Evolutionary conservation across 2,888 invertebrate genomes (phyloP).

Genomic region (Brassicogethes aeneus): DNA sequence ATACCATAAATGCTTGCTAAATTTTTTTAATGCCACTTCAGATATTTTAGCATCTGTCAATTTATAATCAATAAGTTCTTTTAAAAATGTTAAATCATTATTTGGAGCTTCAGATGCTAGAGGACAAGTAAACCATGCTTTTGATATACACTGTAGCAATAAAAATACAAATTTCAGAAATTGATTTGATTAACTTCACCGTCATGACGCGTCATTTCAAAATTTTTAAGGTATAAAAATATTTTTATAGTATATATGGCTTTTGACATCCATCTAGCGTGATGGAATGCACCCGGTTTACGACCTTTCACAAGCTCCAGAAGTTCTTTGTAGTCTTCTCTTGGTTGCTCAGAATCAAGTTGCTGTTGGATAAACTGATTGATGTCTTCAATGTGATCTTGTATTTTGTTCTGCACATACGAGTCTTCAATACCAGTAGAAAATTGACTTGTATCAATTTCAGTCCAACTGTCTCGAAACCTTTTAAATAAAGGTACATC

Average conservation of each 20-base stretch:
- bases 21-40: no score
- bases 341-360: neutral
- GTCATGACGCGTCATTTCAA: neutral
- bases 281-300: no score
- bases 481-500: neutral
- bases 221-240: neutral
- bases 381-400: neutral
- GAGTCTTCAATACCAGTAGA: neutral
- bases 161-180: no score
- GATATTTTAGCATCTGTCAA: no score
- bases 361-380: neutral
- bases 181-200: no score
- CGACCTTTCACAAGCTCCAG: neutral
- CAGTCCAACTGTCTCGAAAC: neutral
- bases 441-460: neutral
- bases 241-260: neutral
- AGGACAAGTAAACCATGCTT: no score
- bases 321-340: neutral
- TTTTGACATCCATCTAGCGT: slow-evolving; percentile 1
- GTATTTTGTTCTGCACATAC: neutral
- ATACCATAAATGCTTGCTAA: no score
- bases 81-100: no score
- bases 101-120: no score
- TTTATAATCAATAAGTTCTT: no score
- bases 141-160: no score